Percentiles rank a stretch among this genome's conserved stretches.
Conservation (phyloP, 30 jellyfish, hydroid and myxozoan genomes). For the Aurelia aurita region DNA sequence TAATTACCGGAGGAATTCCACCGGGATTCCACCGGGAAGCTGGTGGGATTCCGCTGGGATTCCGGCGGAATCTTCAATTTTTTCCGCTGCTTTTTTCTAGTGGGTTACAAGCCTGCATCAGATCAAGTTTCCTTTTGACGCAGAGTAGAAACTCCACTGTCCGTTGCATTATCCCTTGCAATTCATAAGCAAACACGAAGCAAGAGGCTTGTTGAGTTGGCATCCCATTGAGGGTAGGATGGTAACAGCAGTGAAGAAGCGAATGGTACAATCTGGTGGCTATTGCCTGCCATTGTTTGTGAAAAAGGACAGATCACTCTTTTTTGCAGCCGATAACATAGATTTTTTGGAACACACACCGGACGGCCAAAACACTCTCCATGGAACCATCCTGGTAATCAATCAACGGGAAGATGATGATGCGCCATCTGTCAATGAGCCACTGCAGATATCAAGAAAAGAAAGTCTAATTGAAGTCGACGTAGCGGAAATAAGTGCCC, state of each 20-base stretch:
- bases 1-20: too few relatives aligned
- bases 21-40: too few relatives aligned
- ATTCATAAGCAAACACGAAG: too few relatives aligned
- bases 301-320: conserved; percentile 15
- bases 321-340: conserved; percentile 37
- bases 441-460: neutral
- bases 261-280: conserved; percentile 41
- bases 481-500: conserved; percentile 4
- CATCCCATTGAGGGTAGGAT: neutral
- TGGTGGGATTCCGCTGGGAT: too few relatives aligned
- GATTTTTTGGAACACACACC: conserved; percentile 28
- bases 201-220: too few relatives aligned
- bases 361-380: conserved; percentile 32
- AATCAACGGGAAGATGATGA: conserved; percentile 33
- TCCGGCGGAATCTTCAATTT: too few relatives aligned
- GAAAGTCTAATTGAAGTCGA: conserved; percentile 19
- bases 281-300: conserved; percentile 16
- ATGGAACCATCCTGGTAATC: conserved; percentile 41
- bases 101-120: conserved; percentile 22
- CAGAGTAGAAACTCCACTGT: conserved; percentile 14
- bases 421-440: conserved; percentile 20
- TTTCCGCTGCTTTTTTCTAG: too few relatives aligned
- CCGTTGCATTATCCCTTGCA: conserved; percentile 8
- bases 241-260: conserved; percentile 19
- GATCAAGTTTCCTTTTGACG: conserved; percentile 15